Evolutionary conservation across 2,888 invertebrate genomes (phyloP).

Genomic region (Didymodactylos carnosus): DNA sequence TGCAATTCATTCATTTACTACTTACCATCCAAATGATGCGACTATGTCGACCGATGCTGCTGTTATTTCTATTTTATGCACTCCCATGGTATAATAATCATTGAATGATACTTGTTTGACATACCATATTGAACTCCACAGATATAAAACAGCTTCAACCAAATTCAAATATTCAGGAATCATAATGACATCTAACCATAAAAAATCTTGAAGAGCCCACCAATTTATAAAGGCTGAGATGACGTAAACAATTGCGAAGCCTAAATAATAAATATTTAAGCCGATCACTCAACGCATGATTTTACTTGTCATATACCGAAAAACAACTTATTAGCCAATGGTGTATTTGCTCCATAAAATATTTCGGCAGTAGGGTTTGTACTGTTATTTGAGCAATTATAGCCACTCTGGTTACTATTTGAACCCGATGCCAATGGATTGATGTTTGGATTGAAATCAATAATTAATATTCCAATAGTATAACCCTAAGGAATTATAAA

Average conservation of each 20-base stretch:
- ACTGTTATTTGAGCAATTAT: neutral
- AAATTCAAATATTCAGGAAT: neutral
- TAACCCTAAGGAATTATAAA: too few species aligned
- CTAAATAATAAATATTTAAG: neutral
- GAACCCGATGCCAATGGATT: neutral
- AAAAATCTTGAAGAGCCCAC: neutral
- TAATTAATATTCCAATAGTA: neutral
- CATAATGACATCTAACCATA: neutral
- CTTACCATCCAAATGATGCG: neutral
- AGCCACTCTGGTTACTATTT: neutral
- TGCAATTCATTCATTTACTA: neutral
- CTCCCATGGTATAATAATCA: neutral
- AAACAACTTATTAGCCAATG: too few species aligned
- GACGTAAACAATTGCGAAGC: neutral
- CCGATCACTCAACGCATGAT: too few species aligned
- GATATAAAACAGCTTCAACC: neutral
- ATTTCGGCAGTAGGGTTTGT: too few species aligned
- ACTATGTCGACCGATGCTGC: neutral
- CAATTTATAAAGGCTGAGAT: neutral
- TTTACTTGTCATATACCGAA: too few species aligned
- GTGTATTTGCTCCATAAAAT: too few species aligned
- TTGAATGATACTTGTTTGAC: neutral
- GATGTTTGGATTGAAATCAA: neutral
- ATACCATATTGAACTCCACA: neutral
- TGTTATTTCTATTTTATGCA: neutral